Percentiles rank a stretch among this genome's conserved stretches.
phyloP scores from a whole-genome alignment of 2,113 vertebrate genomes.

The Xenopus tropicalis region DNA sequence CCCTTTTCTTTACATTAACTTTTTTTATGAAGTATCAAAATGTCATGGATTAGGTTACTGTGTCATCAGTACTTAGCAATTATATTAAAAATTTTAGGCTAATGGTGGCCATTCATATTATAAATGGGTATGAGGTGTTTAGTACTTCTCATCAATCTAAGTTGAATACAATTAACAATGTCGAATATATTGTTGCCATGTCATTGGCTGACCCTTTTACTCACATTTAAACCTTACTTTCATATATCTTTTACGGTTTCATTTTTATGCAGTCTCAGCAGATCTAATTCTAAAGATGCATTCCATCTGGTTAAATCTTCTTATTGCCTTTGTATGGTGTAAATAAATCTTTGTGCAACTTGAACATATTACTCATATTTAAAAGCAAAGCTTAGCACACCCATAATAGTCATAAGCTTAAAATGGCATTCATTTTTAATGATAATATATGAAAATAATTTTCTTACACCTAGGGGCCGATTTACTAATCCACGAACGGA shows the following conservation, averaged over 20 bases:
- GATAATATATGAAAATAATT: too few relatives aligned
- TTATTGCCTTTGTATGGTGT: slow-evolving; percentile 19
- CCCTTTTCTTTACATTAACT: neutral
- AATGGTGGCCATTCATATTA: slow-evolving; percentile 21
- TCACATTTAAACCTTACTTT: slow-evolving; percentile 20
- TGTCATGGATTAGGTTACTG: slow-evolving; percentile 4
- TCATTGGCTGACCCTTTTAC: slow-evolving; percentile 33
- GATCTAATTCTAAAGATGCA: neutral
- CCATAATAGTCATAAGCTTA: too few relatives aligned
- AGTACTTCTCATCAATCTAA: slow-evolving; percentile 22
- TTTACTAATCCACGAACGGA: too few relatives aligned
- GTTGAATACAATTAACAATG: slow-evolving; percentile 23
- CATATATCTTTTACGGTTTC: slow-evolving; percentile 10
- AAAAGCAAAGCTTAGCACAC: too few relatives aligned
- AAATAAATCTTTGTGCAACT: slow-evolving; percentile 18
- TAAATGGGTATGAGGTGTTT: slow-evolving; percentile 17
- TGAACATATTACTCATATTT: too few relatives aligned
- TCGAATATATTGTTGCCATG: slow-evolving; percentile 24
- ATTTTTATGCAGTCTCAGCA: slow-evolving; percentile 12
- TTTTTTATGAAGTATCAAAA: neutral
- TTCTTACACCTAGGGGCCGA: too few relatives aligned
- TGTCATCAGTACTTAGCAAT: slow-evolving; percentile 22
- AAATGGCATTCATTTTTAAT: too few relatives aligned
- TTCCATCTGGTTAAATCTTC: slow-evolving; percentile 25
- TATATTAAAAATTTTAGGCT: slow-evolving; percentile 24